phyloP scores from a whole-genome alignment of 92 coral and sea anemone genomes.

The Palythoa heliodiscus region DNA sequence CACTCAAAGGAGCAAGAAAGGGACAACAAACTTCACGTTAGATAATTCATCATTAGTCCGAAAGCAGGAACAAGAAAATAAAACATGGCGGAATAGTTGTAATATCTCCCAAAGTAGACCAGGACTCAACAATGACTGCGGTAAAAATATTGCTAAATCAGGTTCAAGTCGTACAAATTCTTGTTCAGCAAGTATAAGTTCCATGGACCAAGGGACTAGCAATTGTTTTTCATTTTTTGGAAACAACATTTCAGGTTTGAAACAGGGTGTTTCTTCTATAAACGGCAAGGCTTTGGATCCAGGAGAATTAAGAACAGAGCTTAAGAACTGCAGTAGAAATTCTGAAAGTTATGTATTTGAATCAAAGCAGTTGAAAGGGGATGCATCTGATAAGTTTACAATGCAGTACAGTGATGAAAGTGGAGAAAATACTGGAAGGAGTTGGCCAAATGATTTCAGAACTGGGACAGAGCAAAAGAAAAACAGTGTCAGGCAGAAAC shows the following conservation, averaged over 20 bases:
- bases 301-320: background rate
- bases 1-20: background rate
- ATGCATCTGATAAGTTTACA: background rate
- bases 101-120: background rate
- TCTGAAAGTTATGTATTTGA: background rate
- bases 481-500: background rate
- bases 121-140: too few species aligned
- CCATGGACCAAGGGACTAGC: background rate
- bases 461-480: background rate
- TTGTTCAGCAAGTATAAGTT: background rate
- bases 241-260: background rate
- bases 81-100: background rate
- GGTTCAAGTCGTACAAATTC: background rate
- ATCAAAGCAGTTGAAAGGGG: background rate
- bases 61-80: background rate
- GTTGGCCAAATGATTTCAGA: constrained; percentile 33
- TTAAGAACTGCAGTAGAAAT: background rate
- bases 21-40: background rate
- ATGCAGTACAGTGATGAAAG: background rate
- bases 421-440: constrained; percentile 37
- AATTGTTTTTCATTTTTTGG: background rate
- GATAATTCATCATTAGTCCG: background rate
- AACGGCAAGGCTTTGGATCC: background rate
- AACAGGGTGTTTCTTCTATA: background rate
- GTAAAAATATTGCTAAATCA: background rate